Base-by-base conservation (phyloP, 2,888 invertebrate genomes). In the Galerucella calmariensis region DNA sequence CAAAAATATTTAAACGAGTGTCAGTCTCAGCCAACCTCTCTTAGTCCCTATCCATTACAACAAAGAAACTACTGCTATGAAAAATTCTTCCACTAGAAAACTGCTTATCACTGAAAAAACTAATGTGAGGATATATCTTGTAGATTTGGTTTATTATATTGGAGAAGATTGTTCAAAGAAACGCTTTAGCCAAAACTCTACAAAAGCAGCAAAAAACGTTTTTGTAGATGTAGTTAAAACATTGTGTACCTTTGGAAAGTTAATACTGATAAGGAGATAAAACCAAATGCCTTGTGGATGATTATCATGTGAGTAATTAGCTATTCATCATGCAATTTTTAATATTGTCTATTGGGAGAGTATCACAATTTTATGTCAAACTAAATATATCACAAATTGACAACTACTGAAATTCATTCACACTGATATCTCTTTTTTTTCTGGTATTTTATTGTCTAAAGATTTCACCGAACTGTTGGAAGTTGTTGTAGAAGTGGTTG, bases 401-500 rank as follows among this genome's bases (percentile, higher is more conserved):
- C 10, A 56, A 44, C 24, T n/a, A 69, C 35, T 35, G n/a, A 16
- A 14, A 27, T 12, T 35, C 16, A 35, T 51, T 73, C 77, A 83
- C 27, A 82, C 83, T 1, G 83, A 81, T 68, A 83, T 82, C 62
- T 83, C 83, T 73, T 82, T 81, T 62, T 81, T 81, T 67, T 83
- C 83, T 58, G 77, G 74, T 20, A 79, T 24, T 62, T 80, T 80
- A 12, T 75, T 76, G 27, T 82, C 82, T 48, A 79, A 16, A 3
- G 74, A 73, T 27, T 76, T 78, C 0, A 75, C 74, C 0, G 75
- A 71, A 41, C 78, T 79, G 14, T 73, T 69, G 2, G 72, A 63
- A 0, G 76, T 72, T 10, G 66, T 48, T 9, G 68, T 46, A 8
- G 75, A 35, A 51, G 70, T 67, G 8, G 62, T 35, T 14, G 27